Percentiles rank a stretch among this genome's conserved stretches.
Evolutionary conservation across 2,888 invertebrate genomes (phyloP).

Genomic region (Chymomyza procnemis): DNA sequence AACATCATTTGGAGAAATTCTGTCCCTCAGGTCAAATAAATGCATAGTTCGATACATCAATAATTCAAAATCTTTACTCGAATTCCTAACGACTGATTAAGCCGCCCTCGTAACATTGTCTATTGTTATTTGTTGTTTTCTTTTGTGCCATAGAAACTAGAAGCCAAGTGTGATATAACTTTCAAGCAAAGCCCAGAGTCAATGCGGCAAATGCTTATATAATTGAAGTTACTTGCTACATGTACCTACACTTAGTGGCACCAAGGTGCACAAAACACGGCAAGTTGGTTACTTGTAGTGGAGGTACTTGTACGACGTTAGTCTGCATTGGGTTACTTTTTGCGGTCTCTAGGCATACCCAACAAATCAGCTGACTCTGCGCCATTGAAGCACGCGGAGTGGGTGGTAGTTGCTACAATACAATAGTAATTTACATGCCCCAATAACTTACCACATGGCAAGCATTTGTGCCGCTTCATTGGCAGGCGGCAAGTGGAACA

Average conservation of each 20-base stretch:
- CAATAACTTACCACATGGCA: neutral
- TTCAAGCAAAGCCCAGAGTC: neutral
- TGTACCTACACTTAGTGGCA: neutral
- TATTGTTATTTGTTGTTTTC: neutral
- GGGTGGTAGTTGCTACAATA: neutral
- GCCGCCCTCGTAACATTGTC: neutral
- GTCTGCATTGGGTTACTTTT: neutral
- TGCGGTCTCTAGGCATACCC: neutral
- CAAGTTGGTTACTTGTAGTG: neutral
- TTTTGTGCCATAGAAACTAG: neutral
- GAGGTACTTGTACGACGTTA: neutral
- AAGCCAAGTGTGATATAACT: conserved; percentile 17
- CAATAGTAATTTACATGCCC: neutral
- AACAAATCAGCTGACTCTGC: conserved; percentile 11
- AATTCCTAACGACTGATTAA: too few species aligned
- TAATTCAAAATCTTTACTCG: too few species aligned
- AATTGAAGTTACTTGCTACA: neutral
- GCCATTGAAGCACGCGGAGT: conserved; percentile 16
- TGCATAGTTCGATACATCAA: too few species aligned
- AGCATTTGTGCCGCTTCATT: conserved; percentile 2
- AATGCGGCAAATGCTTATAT: neutral
- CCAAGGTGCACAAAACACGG: neutral
- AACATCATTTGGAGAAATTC: too few species aligned
- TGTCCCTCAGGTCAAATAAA: too few species aligned
- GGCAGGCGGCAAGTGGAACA: neutral